Percentiles rank a stretch among this genome's conserved stretches.
phyloP scores from a whole-genome alignment of 2,888 invertebrate genomes.

The Amphipyra berbera region DNA sequence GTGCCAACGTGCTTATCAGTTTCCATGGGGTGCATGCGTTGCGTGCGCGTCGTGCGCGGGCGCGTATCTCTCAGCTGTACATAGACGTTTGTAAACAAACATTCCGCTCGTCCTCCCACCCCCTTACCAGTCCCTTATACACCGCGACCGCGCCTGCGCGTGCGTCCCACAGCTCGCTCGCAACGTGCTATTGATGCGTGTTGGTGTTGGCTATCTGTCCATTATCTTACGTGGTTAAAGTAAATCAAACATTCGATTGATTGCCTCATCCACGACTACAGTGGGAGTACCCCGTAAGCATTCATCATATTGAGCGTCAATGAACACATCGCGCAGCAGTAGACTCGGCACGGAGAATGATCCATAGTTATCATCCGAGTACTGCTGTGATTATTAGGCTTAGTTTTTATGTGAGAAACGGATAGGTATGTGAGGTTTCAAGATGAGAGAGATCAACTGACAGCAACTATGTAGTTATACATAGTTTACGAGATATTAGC shows the following conservation, averaged over 20 bases:
- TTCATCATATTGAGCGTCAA: too few species aligned
- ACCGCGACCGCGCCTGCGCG: too few species aligned
- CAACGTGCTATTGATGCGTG: slow-evolving; percentile 7
- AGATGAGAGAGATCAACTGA: too few species aligned
- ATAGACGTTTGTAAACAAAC: slow-evolving; percentile 21
- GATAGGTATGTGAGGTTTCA: too few species aligned
- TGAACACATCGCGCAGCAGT: too few species aligned
- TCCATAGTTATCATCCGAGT: too few species aligned
- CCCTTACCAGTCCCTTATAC: background rate
- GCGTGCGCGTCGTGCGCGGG: background rate
- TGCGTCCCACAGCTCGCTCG: too few species aligned
- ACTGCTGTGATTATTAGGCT: too few species aligned
- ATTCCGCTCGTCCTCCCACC: background rate
- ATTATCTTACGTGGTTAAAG: background rate
- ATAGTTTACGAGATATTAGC: too few species aligned
- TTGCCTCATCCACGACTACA: background rate
- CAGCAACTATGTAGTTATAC: too few species aligned
- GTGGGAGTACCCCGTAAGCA: too few species aligned
- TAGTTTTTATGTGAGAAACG: background rate
- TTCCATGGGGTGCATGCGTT: background rate
- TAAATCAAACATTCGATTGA: background rate
- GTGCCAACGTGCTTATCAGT: slow-evolving; percentile 5
- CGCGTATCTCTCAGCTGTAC: background rate
- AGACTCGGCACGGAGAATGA: too few species aligned
- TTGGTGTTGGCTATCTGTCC: slow-evolving; percentile 1